phyloP scores from a whole-genome alignment of 2,888 invertebrate species.

The Operophtera brumata region DNA sequence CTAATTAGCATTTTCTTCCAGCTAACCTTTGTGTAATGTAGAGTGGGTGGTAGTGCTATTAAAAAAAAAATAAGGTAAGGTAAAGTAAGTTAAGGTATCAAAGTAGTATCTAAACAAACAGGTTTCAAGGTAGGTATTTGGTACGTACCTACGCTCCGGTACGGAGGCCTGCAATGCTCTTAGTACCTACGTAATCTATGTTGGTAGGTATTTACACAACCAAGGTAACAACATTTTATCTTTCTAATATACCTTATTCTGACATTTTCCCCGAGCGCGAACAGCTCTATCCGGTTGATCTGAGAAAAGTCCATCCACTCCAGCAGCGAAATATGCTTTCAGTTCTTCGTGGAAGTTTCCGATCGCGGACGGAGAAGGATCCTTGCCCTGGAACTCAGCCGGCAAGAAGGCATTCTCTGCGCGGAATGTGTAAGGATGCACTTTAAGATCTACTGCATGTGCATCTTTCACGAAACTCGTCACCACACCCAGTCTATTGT shows the following conservation, averaged over 20 bases:
- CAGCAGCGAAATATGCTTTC: constrained; percentile 57
- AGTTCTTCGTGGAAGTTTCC: constrained; percentile 62
- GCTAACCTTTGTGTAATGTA: too few relatives aligned
- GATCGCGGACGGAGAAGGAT: constrained; percentile 39
- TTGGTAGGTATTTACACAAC: too few relatives aligned
- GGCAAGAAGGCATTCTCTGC: constrained; percentile 67
- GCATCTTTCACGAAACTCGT: constrained; percentile 64
- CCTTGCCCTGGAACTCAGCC: constrained; percentile 51
- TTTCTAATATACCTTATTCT: not conserved
- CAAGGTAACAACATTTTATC: too few relatives aligned
- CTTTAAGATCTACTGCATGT: constrained; percentile 60
- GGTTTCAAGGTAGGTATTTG: too few relatives aligned
- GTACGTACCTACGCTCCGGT: too few relatives aligned
- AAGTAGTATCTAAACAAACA: too few relatives aligned
- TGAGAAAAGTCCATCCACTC: constrained; percentile 67
- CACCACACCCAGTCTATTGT: constrained; percentile 49
- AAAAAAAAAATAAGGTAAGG: too few relatives aligned
- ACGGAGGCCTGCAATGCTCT: too few relatives aligned
- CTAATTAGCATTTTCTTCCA: too few relatives aligned
- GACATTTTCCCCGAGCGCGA: constrained; percentile 38
- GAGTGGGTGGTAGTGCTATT: too few relatives aligned
- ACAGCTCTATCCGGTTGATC: constrained; percentile 68
- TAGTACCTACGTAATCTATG: too few relatives aligned
- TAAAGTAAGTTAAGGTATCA: too few relatives aligned
- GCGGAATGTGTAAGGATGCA: constrained; percentile 71